A percentile compares a stretch with the other conserved stretches of the same genome.
Conservation (phyloP, 2,113 vertebrate genomes). For the Uria lomvia region DNA sequence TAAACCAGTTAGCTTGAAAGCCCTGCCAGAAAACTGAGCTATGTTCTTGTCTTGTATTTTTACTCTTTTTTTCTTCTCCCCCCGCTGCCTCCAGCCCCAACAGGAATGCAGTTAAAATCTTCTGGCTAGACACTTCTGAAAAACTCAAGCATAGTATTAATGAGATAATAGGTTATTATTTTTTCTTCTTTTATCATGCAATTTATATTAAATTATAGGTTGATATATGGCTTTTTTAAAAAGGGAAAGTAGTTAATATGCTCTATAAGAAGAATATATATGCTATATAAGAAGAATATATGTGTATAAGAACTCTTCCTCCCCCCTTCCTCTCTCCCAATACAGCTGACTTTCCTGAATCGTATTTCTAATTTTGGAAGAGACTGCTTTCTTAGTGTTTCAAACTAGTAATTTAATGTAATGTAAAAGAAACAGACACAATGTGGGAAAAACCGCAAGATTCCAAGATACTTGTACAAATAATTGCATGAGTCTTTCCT, state of each 20-base stretch:
- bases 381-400: not conserved
- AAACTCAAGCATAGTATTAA: not conserved
- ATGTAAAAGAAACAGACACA: not conserved
- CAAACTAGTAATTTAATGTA: not conserved
- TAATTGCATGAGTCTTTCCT: not conserved
- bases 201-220: not conserved
- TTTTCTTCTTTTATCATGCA: not conserved
- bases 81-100: too few relatives aligned
- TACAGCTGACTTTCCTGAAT: not conserved
- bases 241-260: not conserved
- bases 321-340: not conserved
- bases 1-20: not conserved
- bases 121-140: not conserved
- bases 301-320: not conserved
- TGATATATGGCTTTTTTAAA: not conserved
- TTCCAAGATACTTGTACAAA: not conserved
- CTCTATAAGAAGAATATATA: not conserved
- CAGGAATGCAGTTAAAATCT: not conserved
- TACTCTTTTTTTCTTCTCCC: too few relatives aligned
- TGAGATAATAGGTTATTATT: not conserved
- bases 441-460: not conserved
- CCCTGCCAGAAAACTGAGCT: not conserved
- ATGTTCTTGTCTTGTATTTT: not conserved
- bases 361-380: not conserved
- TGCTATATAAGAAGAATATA: not conserved